Evolutionary conservation across 1,140 invertebrate genomes (phyloP), one percentile per base, ranked within the genome.

Genomic region (Coelopa frigida): DNA sequence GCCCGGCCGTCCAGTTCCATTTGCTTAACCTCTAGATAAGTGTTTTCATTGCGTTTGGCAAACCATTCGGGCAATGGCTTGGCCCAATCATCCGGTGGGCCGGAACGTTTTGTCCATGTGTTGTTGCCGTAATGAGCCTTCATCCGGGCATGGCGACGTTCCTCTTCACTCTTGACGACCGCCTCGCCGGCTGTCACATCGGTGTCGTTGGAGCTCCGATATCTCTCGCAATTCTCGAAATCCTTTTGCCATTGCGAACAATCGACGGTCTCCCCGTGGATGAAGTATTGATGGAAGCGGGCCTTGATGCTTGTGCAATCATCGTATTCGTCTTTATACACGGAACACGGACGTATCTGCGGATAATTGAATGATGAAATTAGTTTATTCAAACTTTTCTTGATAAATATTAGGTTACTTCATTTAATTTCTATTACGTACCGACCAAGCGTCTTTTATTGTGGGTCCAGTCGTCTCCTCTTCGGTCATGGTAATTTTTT

Each of bases 261-360:
- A 58, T 92, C 82, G 22, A 76, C 31, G 3, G 65, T 63, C 57
- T 87, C 68, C 4, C 89, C 90, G 70, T 73, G 73, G 35, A 90
- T 77, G 62, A 90, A 94, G 59, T 89, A 85, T 66, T 94, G 89
- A 65, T 94, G 81, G 63, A 93, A 89, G 51, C 87, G 73, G 10
- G 73, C 82, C 69, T 71, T 80, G 11, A 86, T 72, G 52, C 82
- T 80, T 45, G 58, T 81, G 59, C 89, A 93, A 47, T 90, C 86
- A 23, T 73, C 72, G 56, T 85, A 87, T 72, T 91, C 87, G 45
- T 85, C 84, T 53, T 82, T 75, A 62, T 91, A 91, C 3, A 78
- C 36, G 12, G 74, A 57, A 72, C 87, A 89, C 8, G 83, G 78
- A 55, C 83, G 73, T 31, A 87, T 78, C 84, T 87, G 51, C 17